Evolutionary conservation across 2,797 vertebrate species (phyloP), one percentile per base, ranked within the genome.

Genomic region (Morus bassanus): DNA sequence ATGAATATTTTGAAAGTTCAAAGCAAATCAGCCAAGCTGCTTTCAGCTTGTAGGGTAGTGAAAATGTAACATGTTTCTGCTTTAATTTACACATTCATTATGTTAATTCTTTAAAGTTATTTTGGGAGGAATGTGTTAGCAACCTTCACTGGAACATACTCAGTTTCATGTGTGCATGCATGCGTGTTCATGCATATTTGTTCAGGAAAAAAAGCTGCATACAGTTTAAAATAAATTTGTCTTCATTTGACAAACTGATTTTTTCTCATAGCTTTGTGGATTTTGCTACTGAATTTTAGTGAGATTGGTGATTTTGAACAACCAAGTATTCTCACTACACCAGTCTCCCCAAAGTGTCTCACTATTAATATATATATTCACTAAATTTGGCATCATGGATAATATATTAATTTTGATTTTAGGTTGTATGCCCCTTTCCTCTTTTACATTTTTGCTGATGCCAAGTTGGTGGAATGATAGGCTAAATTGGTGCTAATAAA

Each of bases 91-190:
- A 89, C 85, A 84, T 95, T 80, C 72, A 77, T 89, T 92, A 94
- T 94, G 85, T 72, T 89, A 97, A 93, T 93, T 94, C 87, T 92
- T 93, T 93, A 48, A 91, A 96, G 79, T 61, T 96, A 93, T 96
- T 96, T 93, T 88, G 8, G 67, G 82, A 96, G 15, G 24, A 89
- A 88, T 31, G 33, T 39, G 37, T 80, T 96, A 94, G 33, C 78
- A 93, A 60, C 45, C 69, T 84, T 86, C 63, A 61, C 37, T 2
- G 3, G 48, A 95, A 83, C 28, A 85, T 84, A 88, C 8, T 64
- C 76, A 18, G 35, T 90, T 93, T 91, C 77, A 87, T 88, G 82
- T 2, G 9, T 81, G 54, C 4, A 2, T 43, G 59, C 37, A 65
- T 33, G 50, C 17, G 9, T 91, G 75, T 85, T 79, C 19, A 1